Evolutionary conservation across 2,888 invertebrate species (phyloP).

Genomic region (Mythimna impura): DNA sequence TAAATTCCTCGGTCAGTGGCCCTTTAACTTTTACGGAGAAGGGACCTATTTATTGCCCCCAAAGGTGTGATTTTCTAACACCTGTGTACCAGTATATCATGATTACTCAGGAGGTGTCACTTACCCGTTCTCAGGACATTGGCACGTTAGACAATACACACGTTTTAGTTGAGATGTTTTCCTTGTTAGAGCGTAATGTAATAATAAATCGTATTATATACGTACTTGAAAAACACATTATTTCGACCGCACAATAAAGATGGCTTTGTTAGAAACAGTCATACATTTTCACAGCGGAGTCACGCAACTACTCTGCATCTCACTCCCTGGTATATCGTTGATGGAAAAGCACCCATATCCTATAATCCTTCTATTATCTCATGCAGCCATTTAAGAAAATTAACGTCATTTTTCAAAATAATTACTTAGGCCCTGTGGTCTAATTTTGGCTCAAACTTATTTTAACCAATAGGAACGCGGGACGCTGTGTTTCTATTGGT

Average conservation of each 20-base stretch:
- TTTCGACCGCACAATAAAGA: conserved; percentile 15
- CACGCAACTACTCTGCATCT: neutral
- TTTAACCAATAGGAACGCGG: too few species aligned
- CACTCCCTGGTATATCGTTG: neutral
- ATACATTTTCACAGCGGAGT: neutral
- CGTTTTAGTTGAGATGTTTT: conserved; percentile 32
- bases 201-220: conserved; percentile 36
- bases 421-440: too few species aligned
- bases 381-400: too few species aligned
- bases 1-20: neutral
- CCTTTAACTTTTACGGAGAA: neutral
- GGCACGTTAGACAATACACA: conserved; percentile 22
- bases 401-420: too few species aligned
- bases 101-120: conserved; percentile 40
- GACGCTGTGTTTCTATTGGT: too few species aligned
- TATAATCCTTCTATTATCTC: neutral
- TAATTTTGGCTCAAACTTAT: too few species aligned
- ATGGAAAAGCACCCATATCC: neutral
- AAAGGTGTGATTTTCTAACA: conserved; percentile 32
- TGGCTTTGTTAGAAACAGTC: neutral
- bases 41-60: neutral
- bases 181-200: conserved; percentile 33
- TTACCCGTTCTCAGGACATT: conserved; percentile 1
- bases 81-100: conserved; percentile 52
- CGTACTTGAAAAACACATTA: conserved; percentile 20